These are phyloP conservation scores for Drosophila setosimentum DNA, from an alignment of 2,888 invertebrate genomes.

Conservation along the genomic window DNA sequence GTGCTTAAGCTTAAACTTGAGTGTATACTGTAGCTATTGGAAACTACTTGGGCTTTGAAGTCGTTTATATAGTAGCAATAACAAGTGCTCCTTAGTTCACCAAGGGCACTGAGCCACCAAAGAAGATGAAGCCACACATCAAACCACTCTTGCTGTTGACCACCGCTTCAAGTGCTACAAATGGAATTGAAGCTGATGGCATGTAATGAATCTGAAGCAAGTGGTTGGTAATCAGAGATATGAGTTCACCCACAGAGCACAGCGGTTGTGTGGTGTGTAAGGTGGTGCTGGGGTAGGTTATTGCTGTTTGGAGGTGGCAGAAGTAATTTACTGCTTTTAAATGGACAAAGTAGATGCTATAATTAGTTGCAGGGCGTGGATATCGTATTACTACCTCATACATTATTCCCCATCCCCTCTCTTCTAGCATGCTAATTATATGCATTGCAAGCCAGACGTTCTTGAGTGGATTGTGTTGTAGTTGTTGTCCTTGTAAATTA, in stretches of 20 bases:
- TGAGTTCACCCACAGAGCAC: slow-evolving; percentile 4
- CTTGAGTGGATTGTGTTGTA: slow-evolving; percentile 1
- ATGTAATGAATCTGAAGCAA: slow-evolving; percentile 34
- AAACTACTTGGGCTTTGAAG: background rate
- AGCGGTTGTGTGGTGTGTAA: background rate
- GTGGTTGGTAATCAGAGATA: slow-evolving; percentile 4
- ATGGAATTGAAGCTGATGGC: slow-evolving; percentile 12
- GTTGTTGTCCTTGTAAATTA: slow-evolving; percentile 48
- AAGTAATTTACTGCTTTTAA: slow-evolving; percentile 28
- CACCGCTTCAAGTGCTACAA: background rate
- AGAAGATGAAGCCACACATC: background rate
- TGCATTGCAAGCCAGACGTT: too few species aligned
- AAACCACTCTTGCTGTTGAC: slow-evolving; percentile 11
- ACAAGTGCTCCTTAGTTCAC: background rate
- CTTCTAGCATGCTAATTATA: background rate
- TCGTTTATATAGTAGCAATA: background rate
- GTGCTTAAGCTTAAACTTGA: background rate
- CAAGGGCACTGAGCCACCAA: background rate
- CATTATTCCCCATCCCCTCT: background rate
- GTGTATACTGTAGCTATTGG: background rate
- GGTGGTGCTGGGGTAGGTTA: background rate
- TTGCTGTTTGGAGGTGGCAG: slow-evolving; percentile 3
- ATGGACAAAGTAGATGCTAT: slow-evolving; percentile 35
- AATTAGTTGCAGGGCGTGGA: slow-evolving; percentile 53
- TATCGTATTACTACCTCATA: slow-evolving; percentile 41